Percentiles rank a stretch among this genome's conserved stretches.
phyloP scores from a whole-genome alignment of 1,140 invertebrate genomes.

The Eriosoma lanigerum region DNA sequence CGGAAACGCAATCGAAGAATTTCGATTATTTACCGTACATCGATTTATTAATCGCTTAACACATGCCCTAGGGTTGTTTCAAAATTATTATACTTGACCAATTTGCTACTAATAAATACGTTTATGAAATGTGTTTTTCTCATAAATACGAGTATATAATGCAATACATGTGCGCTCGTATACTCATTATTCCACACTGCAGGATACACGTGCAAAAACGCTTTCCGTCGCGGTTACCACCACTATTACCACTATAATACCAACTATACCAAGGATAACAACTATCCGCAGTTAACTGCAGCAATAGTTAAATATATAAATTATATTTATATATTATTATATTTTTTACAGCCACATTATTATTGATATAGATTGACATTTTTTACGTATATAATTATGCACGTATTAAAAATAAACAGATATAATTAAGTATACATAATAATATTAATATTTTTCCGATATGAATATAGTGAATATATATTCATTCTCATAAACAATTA shows the following conservation, averaged over 20 bases:
- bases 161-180: not conserved
- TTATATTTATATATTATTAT: not conserved
- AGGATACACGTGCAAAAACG: not conserved
- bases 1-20: slow-evolving; percentile 20
- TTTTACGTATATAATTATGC: no score
- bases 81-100: not conserved
- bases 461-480: no score
- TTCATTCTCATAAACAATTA: no score
- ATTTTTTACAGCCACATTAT: no score
- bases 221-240: not conserved
- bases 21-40: not conserved
- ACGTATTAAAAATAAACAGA: no score
- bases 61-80: not conserved
- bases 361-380: no score
- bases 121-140: not conserved
- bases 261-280: not conserved
- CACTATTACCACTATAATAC: not conserved
- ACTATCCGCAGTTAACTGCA: not conserved
- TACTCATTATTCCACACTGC: not conserved
- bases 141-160: no score
- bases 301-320: not conserved
- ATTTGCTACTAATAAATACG: not conserved
- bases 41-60: no score
- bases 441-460: no score
- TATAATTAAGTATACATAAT: no score